phyloP scores from a whole-genome alignment of 2,888 invertebrate genomes.

The Amphipoea oculea region DNA sequence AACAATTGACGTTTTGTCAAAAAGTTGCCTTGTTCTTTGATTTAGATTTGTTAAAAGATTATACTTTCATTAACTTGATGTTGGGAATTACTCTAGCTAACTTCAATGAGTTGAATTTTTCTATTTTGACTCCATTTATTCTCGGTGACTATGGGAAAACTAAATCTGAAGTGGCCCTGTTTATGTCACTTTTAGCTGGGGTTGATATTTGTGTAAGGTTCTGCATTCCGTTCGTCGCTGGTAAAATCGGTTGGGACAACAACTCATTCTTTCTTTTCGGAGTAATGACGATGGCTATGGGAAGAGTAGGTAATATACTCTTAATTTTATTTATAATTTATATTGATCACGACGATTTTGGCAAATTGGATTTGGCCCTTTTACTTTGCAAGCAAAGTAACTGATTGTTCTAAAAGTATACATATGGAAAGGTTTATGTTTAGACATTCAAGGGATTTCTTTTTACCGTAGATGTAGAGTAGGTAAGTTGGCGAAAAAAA shows the following conservation, averaged over 20 bases:
- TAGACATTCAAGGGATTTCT: background rate
- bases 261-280: slow-evolving; percentile 93
- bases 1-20: slow-evolving; percentile 85
- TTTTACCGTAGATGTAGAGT: background rate
- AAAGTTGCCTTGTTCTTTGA: slow-evolving; percentile 93
- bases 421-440: background rate
- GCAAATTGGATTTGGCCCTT: background rate
- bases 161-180: slow-evolving; percentile 91
- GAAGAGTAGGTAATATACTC: slow-evolving; percentile 87
- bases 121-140: slow-evolving; percentile 93
- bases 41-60: slow-evolving; percentile 92
- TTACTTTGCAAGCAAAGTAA: background rate
- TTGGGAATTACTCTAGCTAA: slow-evolving; percentile 93
- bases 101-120: slow-evolving; percentile 93
- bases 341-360: background rate
- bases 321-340: background rate
- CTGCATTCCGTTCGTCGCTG: slow-evolving; percentile 92
- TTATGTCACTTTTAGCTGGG: slow-evolving; percentile 93
- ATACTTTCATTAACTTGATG: slow-evolving; percentile 93
- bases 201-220: slow-evolving; percentile 92
- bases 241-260: slow-evolving; percentile 93
- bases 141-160: slow-evolving; percentile 92
- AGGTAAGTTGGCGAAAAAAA: background rate
- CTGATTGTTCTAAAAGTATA: background rate
- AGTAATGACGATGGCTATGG: slow-evolving; percentile 92